phyloP scores from a whole-genome alignment of 2,797 vertebrate species.

The Pangasius sanitwongsei region DNA sequence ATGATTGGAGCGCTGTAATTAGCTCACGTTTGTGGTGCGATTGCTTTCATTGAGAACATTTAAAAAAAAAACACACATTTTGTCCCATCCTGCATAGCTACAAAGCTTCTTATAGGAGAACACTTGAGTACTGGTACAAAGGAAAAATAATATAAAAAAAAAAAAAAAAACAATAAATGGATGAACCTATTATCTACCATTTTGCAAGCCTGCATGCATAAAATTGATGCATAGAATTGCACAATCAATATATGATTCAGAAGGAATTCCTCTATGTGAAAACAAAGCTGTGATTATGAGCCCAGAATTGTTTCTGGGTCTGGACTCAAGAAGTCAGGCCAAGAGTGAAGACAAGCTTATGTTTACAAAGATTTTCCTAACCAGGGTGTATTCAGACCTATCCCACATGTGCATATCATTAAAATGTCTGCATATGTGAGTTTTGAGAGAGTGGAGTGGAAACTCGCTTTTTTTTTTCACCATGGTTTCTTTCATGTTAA shows the following conservation, averaged over 20 bases:
- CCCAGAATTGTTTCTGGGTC: background rate
- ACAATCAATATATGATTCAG: background rate
- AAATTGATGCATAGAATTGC: background rate
- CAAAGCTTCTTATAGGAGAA: background rate
- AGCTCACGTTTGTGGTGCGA: background rate
- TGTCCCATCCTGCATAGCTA: background rate
- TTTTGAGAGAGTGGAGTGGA: conserved; percentile 42
- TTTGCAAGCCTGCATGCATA: background rate
- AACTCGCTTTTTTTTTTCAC: conserved; percentile 57
- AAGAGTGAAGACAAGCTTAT: background rate
- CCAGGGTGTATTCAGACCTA: conserved; percentile 32
- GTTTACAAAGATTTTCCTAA: conserved; percentile 6
- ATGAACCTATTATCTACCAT: too few species aligned
- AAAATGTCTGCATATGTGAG: conserved; percentile 48
- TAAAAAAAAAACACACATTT: background rate
- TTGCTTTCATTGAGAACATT: background rate
- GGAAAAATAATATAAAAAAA: background rate
- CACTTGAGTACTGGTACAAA: background rate
- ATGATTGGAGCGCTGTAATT: background rate
- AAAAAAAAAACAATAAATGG: background rate
- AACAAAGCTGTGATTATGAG: background rate
- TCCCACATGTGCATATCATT: conserved; percentile 45
- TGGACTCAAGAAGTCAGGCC: background rate
- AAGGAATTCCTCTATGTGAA: background rate
- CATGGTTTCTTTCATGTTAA: conserved; percentile 54